A percentile compares a stretch with the other conserved stretches of the same genome.
Conservation (phyloP, 2,113 vertebrate species). For the Pogona vitticeps region DNA sequence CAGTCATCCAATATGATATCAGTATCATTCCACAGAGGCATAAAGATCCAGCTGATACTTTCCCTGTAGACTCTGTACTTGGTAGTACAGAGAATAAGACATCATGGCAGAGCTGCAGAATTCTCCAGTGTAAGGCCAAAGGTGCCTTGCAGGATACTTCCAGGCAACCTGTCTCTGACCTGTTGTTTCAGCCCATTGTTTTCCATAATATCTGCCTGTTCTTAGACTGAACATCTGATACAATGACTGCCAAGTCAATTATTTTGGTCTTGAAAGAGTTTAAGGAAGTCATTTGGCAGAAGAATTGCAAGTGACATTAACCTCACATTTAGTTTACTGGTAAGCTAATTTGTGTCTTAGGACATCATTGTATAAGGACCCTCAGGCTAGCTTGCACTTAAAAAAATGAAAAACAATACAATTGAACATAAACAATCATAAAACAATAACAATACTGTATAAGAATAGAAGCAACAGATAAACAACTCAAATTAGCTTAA, state of each 20-base stretch:
- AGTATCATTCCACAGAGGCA: background rate
- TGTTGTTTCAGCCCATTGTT: background rate
- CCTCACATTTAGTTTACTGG: background rate
- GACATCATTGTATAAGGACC: background rate
- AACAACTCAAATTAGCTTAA: background rate
- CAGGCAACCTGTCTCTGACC: background rate
- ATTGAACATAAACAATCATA: too few species aligned
- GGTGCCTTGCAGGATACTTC: background rate
- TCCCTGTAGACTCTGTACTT: background rate
- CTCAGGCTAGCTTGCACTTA: background rate
- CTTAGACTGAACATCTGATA: background rate
- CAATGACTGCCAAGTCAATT: background rate
- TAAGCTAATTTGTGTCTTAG: background rate
- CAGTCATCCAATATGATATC: background rate
- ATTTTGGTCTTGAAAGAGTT: background rate
- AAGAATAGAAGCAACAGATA: background rate
- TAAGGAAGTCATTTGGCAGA: background rate
- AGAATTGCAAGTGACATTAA: background rate
- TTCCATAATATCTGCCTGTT: background rate
- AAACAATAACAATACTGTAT: too few species aligned
- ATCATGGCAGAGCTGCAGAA: background rate
- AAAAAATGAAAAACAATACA: background rate
- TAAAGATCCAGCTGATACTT: background rate
- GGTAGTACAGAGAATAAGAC: background rate
- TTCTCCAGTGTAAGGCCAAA: background rate